Evolutionary conservation across 2,797 vertebrate genomes (phyloP).

Genomic region (Sandelia bainsii): DNA sequence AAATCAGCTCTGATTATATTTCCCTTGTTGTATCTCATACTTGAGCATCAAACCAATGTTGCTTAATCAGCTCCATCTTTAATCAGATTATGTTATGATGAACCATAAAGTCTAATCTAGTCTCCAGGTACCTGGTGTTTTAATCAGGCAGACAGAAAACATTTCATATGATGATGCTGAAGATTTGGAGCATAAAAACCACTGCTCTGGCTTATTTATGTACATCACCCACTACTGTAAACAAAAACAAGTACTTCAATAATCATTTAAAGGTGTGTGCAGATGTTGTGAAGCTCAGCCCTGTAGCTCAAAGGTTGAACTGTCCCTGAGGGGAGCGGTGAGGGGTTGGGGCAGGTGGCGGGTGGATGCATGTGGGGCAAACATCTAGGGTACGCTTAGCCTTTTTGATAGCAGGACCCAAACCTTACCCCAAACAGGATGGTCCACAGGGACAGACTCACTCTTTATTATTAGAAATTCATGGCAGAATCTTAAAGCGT

Average conservation of each 20-base stretch:
- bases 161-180: conserved; percentile 1
- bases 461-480: conserved; percentile 44
- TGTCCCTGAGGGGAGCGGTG: conserved; percentile 43
- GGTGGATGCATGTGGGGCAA: conserved; percentile 40
- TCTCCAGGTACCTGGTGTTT: conserved; percentile 70
- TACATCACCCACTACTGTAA: conserved; percentile 27
- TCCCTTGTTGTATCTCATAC: conserved; percentile 16
- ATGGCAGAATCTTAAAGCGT: conserved; percentile 37
- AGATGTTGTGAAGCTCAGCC: conserved; percentile 39
- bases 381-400: conserved; percentile 64
- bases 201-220: conserved; percentile 25
- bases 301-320: conserved; percentile 42
- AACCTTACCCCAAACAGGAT: conserved; percentile 47
- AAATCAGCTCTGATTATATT: conserved; percentile 25
- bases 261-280: conserved; percentile 16
- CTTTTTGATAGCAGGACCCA: conserved; percentile 47
- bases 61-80: conserved; percentile 66
- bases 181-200: conserved; percentile 9
- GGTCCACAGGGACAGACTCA: conserved; percentile 43
- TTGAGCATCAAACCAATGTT: conserved; percentile 44
- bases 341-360: conserved; percentile 29
- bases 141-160: conserved; percentile 27
- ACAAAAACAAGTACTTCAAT: conserved; percentile 34
- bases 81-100: conserved; percentile 76
- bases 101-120: conserved; percentile 70